Conservation (phyloP, 2,113 vertebrate species). For the Calyptomena viridis region DNA sequence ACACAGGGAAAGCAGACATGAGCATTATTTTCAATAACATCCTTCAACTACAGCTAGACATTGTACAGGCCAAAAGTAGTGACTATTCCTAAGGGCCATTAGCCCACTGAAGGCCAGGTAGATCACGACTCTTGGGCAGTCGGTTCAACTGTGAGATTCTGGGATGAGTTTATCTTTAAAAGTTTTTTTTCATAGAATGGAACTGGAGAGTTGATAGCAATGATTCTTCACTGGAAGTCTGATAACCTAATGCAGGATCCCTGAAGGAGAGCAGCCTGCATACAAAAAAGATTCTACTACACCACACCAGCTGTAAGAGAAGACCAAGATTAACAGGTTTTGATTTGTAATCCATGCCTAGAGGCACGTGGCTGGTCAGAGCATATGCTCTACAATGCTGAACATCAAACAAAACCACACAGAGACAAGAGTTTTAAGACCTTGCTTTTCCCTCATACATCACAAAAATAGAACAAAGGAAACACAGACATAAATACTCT, state of each 20-base stretch:
- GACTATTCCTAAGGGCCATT: not conserved
- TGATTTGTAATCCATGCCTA: not conserved
- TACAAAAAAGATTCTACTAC: not conserved
- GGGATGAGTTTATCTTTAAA: not conserved
- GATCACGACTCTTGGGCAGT: rapidly evolving
- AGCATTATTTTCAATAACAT: not conserved
- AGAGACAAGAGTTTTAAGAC: not conserved
- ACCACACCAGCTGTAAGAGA: not conserved
- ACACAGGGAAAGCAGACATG: not conserved
- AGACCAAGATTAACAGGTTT: not conserved
- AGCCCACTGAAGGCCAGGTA: not conserved
- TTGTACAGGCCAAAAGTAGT: not conserved
- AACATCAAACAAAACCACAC: not conserved
- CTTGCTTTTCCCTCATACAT: not conserved
- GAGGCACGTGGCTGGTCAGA: not conserved
- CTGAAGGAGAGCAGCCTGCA: not conserved
- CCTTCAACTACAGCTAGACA: not conserved
- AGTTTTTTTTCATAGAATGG: not conserved
- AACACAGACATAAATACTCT: not conserved
- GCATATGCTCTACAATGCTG: not conserved
- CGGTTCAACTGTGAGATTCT: rapidly evolving
- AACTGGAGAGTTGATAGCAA: not conserved
- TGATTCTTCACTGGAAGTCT: not conserved
- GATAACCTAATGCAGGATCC: not conserved
- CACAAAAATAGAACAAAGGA: not conserved